phyloP scores from a whole-genome alignment of 2,888 invertebrate species.

The Hyppa rectilinea region DNA sequence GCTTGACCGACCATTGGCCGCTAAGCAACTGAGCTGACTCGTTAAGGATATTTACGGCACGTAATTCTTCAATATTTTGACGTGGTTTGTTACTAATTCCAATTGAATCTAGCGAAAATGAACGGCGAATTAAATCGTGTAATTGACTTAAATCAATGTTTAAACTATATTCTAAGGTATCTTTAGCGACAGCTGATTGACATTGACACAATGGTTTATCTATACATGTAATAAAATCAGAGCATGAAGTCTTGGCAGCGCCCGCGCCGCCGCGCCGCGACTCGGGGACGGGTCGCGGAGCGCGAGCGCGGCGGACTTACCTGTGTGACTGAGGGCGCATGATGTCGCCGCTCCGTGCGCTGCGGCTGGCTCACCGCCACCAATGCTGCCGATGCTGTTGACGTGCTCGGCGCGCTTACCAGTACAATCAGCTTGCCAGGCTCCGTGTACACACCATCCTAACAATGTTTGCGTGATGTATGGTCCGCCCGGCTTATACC shows the following conservation, averaged over 20 bases:
- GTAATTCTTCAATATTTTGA: constrained; percentile 1
- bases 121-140: not conserved
- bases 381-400: not conserved
- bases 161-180: not conserved
- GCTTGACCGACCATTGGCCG: not conserved
- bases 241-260: not conserved
- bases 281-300: not conserved
- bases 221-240: not conserved
- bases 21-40: not conserved
- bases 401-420: not conserved
- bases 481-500: not conserved
- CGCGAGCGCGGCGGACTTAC: not conserved
- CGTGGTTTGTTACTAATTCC: not conserved
- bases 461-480: not conserved
- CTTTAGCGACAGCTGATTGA: not conserved
- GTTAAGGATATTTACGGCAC: not conserved
- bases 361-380: not conserved
- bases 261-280: not conserved
- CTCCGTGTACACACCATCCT: constrained; percentile 1
- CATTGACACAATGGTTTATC: not conserved
- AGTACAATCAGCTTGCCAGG: not conserved
- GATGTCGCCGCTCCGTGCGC: not conserved
- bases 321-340: too few species aligned
- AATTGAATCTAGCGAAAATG: not conserved
- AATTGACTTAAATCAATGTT: not conserved